A percentile compares a stretch with the other conserved stretches of the same genome.
phyloP scores from a whole-genome alignment of 2,797 vertebrate genomes.

The Hemitrygon akajei region DNA sequence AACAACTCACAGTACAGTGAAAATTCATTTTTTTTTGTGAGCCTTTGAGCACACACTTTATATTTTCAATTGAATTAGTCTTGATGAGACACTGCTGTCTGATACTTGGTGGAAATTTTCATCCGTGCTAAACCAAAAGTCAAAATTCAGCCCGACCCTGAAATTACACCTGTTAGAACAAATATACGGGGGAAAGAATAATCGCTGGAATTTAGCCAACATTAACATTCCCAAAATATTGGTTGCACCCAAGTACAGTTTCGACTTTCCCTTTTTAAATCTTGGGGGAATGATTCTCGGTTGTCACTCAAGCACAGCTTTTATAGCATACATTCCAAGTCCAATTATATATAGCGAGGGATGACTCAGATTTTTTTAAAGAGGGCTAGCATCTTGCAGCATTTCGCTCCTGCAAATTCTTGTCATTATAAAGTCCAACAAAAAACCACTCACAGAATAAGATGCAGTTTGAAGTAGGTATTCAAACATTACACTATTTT shows the following conservation, averaged over 20 bases:
- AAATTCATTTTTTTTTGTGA: not conserved
- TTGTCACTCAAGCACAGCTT: not conserved
- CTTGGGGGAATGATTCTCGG: not conserved
- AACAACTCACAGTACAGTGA: not conserved
- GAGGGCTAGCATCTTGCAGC: not conserved
- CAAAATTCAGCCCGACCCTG: not conserved
- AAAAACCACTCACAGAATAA: not conserved
- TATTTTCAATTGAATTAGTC: too few relatives aligned
- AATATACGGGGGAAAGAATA: not conserved
- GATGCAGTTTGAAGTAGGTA: too few relatives aligned
- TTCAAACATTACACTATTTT: too few relatives aligned
- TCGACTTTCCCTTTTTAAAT: not conserved
- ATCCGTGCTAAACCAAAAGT: not conserved
- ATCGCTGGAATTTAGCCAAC: not conserved
- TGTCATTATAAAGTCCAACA: not conserved
- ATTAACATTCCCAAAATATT: not conserved
- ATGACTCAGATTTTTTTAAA: constrained; percentile 13
- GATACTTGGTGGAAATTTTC: not conserved
- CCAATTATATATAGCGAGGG: not conserved
- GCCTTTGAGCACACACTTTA: not conserved
- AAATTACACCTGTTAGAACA: constrained; percentile 5
- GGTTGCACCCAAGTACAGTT: not conserved
- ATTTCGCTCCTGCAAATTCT: constrained; percentile 3
- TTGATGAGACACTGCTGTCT: not conserved
- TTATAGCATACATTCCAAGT: not conserved